Conservation (phyloP, 2,888 invertebrate genomes). For the Tolmerus cingulatus region DNA sequence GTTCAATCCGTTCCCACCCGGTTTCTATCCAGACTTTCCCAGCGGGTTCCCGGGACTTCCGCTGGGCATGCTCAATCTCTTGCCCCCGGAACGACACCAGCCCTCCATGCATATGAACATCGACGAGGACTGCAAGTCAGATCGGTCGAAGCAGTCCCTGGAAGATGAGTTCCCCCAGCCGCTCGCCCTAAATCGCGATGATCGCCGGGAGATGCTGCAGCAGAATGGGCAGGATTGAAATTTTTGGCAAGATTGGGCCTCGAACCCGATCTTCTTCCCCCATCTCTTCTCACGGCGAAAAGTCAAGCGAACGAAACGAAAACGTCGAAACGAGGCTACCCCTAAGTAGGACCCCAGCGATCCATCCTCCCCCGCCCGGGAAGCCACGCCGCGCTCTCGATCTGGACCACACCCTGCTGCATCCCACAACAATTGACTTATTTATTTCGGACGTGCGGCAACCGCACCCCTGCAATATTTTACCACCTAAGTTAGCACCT, state of each 20-base stretch:
- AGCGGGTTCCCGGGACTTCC: conserved; percentile 80
- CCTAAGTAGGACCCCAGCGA: conserved; percentile 9
- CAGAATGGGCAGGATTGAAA: conserved; percentile 83
- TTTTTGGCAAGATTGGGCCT: conserved; percentile 64
- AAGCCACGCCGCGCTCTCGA: neutral
- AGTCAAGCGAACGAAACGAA: conserved; percentile 45
- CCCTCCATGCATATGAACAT: conserved; percentile 68
- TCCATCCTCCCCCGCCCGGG: neutral
- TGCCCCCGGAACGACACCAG: conserved; percentile 79
- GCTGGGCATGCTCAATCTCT: conserved; percentile 82
- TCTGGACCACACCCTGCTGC: neutral
- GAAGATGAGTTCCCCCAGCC: conserved; percentile 68
- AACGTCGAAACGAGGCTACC: conserved; percentile 46
- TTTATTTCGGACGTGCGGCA: neutral
- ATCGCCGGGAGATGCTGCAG: conserved; percentile 72
- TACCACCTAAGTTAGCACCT: neutral
- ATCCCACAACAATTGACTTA: neutral
- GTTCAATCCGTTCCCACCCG: conserved; percentile 80
- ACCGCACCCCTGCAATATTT: neutral
- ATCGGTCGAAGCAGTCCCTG: conserved; percentile 70
- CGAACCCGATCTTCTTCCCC: conserved; percentile 63
- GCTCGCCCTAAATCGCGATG: conserved; percentile 69
- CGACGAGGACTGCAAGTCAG: conserved; percentile 73
- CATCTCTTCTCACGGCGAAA: conserved; percentile 44
- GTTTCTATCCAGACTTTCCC: conserved; percentile 85